Percentiles rank a stretch among this genome's conserved stretches.
These are phyloP conservation scores for Momotus momota DNA, from an alignment of 2,797 vertebrate genomes.

Conservation along the genomic window DNA sequence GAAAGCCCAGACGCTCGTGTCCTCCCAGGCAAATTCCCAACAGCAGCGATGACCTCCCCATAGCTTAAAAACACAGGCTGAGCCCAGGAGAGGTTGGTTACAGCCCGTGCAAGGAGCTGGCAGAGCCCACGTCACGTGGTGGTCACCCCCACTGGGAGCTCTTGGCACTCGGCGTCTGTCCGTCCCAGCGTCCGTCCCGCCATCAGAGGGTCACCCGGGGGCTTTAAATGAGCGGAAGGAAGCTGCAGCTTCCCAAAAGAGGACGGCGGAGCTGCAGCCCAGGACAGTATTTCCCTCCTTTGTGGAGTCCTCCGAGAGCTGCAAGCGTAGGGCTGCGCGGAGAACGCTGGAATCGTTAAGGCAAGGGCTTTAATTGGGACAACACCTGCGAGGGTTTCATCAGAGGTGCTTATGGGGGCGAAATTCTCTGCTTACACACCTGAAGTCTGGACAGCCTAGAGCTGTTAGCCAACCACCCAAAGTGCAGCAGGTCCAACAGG, in stretches of 20 bases:
- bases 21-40: not conserved
- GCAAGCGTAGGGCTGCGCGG: fast-evolving
- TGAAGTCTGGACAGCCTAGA: not conserved
- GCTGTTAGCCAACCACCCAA: not conserved
- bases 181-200: fast-evolving
- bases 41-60: not conserved
- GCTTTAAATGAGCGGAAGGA: constrained; percentile 22
- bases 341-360: fast-evolving
- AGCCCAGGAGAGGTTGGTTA: not conserved
- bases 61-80: not conserved
- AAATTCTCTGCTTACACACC: not conserved
- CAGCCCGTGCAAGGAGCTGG: not conserved
- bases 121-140: fast-evolving
- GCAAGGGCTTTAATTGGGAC: not conserved
- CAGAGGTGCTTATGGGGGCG: fast-evolving
- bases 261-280: not conserved
- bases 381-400: fast-evolving
- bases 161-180: not conserved
- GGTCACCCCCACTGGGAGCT: fast-evolving
- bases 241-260: constrained; percentile 17
- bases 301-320: not conserved
- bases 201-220: not conserved
- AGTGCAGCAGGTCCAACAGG: not conserved
- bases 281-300: constrained; percentile 32
- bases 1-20: not conserved